Percentiles rank a stretch among this genome's conserved stretches.
phyloP scores from a whole-genome alignment of 1,140 invertebrate genomes.

The Uloborus diversus region DNA sequence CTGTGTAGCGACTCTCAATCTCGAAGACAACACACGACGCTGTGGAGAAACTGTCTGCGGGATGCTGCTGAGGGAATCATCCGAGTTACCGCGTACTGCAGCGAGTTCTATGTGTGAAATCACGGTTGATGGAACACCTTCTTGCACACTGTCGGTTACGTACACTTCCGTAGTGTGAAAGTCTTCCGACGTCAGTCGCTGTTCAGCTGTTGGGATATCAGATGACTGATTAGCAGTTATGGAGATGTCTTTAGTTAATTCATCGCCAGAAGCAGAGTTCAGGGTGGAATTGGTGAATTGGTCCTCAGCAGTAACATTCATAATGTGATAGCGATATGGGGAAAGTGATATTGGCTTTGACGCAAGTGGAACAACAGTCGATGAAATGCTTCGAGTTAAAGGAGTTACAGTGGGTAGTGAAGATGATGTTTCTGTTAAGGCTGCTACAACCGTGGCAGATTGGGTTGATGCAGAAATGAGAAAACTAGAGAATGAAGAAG shows the following conservation, averaged over 20 bases:
- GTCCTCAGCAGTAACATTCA: no score
- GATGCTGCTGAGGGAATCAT: neutral
- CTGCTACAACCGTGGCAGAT: no score
- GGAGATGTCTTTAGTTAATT: neutral
- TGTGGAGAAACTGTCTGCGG: neutral
- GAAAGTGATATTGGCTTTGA: no score
- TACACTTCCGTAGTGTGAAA: neutral
- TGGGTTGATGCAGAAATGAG: no score
- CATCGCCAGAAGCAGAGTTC: no score
- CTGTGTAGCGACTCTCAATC: neutral
- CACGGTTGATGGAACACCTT: neutral
- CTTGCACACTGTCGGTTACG: neutral
- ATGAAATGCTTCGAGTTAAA: no score
- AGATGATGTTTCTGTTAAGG: no score
- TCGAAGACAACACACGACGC: neutral
- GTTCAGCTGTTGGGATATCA: neutral
- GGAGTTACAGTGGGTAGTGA: no score
- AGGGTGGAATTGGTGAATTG: no score
- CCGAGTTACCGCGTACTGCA: neutral
- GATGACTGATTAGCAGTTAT: neutral
- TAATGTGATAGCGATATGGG: no score
- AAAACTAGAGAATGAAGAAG: no score
- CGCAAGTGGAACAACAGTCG: no score
- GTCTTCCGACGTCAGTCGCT: neutral
- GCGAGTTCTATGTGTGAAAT: neutral